These are phyloP conservation scores for Siphamia tubifer DNA, from an alignment of 2,113 vertebrate species.

Conservation along the genomic window DNA sequence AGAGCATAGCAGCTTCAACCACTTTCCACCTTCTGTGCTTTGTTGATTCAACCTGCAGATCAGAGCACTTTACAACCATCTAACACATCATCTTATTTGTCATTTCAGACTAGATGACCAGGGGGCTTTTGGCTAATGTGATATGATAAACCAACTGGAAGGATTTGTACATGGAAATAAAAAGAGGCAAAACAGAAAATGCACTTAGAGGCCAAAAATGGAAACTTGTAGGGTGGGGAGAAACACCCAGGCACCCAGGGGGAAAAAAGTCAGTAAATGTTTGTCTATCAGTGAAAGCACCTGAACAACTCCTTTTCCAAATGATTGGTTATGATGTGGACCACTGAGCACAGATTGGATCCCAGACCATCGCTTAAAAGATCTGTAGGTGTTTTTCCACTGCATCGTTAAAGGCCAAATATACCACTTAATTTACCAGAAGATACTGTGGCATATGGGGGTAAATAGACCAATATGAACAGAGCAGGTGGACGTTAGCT, in stretches of 20 bases:
- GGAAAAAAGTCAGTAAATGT: background rate
- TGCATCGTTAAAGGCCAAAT: background rate
- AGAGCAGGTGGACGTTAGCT: too few species aligned
- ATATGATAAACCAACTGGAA: background rate
- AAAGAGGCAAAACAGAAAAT: background rate
- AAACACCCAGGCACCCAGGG: background rate
- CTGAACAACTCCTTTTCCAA: background rate
- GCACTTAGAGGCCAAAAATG: background rate
- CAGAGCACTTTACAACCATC: conserved; percentile 10
- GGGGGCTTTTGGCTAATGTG: background rate
- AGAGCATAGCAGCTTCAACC: background rate
- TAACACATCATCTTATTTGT: background rate
- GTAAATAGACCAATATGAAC: too few species aligned
- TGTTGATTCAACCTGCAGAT: conserved; percentile 30
- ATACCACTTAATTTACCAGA: too few species aligned
- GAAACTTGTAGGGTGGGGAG: background rate
- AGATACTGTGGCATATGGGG: too few species aligned
- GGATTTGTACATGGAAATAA: background rate
- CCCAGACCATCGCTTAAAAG: too few species aligned
- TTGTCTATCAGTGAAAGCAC: background rate
- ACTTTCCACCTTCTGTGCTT: conserved; percentile 28
- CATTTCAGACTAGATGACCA: background rate
- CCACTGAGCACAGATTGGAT: too few species aligned
- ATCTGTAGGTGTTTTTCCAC: background rate
- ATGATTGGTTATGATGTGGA: too few species aligned